phyloP scores from a whole-genome alignment of 1,140 invertebrate genomes.

The Nomia melanderi region DNA sequence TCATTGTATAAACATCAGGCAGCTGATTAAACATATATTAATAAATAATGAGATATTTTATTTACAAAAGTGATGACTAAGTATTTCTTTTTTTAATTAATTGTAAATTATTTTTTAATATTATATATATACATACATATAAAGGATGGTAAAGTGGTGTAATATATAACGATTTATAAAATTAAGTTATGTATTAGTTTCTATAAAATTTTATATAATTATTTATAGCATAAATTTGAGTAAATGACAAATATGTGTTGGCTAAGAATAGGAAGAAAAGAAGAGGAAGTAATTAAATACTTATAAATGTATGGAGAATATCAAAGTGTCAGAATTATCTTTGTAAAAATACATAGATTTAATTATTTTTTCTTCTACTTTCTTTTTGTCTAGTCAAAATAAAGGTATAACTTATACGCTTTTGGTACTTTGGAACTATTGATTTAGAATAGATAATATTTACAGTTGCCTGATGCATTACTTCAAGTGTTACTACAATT shows the following conservation, averaged over 20 bases:
- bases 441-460: not conserved
- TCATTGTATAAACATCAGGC: not conserved
- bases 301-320: not conserved
- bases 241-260: not conserved
- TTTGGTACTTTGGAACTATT: not conserved
- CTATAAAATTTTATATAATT: slow-evolving; percentile 16
- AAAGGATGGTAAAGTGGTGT: not conserved
- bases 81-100: not conserved
- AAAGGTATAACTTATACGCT: not conserved
- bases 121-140: not conserved
- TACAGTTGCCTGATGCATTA: not conserved
- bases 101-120: not conserved
- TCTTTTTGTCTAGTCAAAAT: slow-evolving; percentile 28
- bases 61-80: not conserved
- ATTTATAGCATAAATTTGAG: not conserved
- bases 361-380: not conserved
- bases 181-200: not conserved
- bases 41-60: not conserved
- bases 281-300: not conserved
- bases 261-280: not conserved
- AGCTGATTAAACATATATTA: slow-evolving; percentile 1
- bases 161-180: not conserved
- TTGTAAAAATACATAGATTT: not conserved
- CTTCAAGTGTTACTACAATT: not conserved
- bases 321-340: not conserved